Evolutionary conservation across 2,888 invertebrate genomes (phyloP).

Genomic region (Eumerus sabulonum): DNA sequence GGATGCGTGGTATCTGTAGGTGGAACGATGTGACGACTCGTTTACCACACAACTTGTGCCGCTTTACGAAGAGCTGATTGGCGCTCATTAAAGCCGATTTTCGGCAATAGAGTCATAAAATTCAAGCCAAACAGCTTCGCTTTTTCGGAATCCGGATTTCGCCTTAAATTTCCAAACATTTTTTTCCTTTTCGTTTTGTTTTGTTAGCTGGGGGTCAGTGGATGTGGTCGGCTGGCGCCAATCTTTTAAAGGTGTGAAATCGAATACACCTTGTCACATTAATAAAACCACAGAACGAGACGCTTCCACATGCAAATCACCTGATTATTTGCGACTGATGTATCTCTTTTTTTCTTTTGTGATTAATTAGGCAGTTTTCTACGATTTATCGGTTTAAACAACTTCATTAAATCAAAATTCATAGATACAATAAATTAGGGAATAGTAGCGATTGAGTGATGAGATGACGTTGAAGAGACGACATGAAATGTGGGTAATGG

Average conservation of each 20-base stretch:
- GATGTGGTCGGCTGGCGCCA: slow-evolving; percentile 51
- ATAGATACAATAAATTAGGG: slow-evolving; percentile 27
- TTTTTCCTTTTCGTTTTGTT: neutral
- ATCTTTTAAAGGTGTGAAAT: slow-evolving; percentile 52
- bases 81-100: slow-evolving; percentile 38
- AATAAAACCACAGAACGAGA: slow-evolving; percentile 20
- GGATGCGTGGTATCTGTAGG: slow-evolving; percentile 24
- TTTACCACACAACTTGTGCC: slow-evolving; percentile 10
- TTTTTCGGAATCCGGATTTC: slow-evolving; percentile 59
- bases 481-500: neutral
- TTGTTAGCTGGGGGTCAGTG: slow-evolving; percentile 16
- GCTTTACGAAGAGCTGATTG: slow-evolving; percentile 23
- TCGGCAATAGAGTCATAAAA: slow-evolving; percentile 17
- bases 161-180: neutral
- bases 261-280: slow-evolving; percentile 31
- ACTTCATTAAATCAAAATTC: slow-evolving; percentile 51
- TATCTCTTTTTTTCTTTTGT: slow-evolving; percentile 9
- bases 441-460: slow-evolving; percentile 6
- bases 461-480: slow-evolving; percentile 17
- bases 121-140: slow-evolving; percentile 15
- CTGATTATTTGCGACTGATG: neutral
- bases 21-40: too few relatives aligned
- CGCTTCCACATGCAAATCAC: slow-evolving; percentile 42
- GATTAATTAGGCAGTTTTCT: slow-evolving; percentile 53
- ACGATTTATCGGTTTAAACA: slow-evolving; percentile 48